Conservation (phyloP, 1,140 invertebrate species). For the Drosophila tani region DNA sequence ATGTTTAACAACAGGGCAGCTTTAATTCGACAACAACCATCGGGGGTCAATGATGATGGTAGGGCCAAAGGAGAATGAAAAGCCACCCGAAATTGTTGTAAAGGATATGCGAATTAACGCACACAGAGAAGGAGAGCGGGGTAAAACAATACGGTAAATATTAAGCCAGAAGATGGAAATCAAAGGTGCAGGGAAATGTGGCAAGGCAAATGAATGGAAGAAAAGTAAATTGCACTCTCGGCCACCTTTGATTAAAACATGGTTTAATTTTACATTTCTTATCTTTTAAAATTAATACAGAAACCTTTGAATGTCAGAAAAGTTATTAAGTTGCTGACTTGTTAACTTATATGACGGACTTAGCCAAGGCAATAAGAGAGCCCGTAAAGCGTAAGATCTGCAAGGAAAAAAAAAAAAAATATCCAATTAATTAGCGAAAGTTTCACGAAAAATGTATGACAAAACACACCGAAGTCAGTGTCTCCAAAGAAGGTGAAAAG, state of each 20-base stretch:
- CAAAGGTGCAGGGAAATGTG: slow-evolving; percentile 2
- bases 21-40: slow-evolving; percentile 61
- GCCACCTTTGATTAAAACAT: neutral
- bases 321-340: neutral
- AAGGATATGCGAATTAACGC: slow-evolving; percentile 40
- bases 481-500: slow-evolving; percentile 73
- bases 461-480: slow-evolving; percentile 63
- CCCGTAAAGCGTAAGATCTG: slow-evolving; percentile 79
- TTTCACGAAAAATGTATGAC: neutral
- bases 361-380: slow-evolving; percentile 75
- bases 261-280: no score
- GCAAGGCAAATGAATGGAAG: slow-evolving; percentile 18
- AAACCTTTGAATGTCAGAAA: neutral
- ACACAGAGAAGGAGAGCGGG: neutral
- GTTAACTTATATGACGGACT: slow-evolving; percentile 57
- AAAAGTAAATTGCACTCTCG: neutral
- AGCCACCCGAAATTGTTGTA: slow-evolving; percentile 37
- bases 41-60: slow-evolving; percentile 49
- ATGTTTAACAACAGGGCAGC: slow-evolving; percentile 52
- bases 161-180: slow-evolving; percentile 29
- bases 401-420: neutral
- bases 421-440: neutral
- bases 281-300: no score
- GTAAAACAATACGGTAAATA: slow-evolving; percentile 23
- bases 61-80: slow-evolving; percentile 38